Evolutionary conservation across 2,888 invertebrate species (phyloP), one percentile per base, ranked within the genome.

Genomic region (Agonopterix alstromeriana): DNA sequence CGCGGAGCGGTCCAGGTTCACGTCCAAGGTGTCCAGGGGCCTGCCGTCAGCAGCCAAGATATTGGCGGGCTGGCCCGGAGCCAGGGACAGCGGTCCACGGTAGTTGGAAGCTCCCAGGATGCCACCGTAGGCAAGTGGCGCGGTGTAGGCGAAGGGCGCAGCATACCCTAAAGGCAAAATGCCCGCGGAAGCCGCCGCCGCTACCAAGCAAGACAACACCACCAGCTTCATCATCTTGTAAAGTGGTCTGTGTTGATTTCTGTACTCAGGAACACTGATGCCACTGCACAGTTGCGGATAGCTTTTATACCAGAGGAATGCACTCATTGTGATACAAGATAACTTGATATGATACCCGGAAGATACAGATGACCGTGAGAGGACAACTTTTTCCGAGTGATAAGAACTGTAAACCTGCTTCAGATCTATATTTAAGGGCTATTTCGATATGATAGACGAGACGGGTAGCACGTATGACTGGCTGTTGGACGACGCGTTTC

Each of bases 191-290:
- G 86, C 82, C 58, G 86, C 91, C 58, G 90, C 80, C 57, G 91
- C 91, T 75, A 92, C 60, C 63, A 92, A 70, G 81, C 91, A 91
- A 69, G 89, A 91, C 84, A 92, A 90, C 77, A 91, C 91, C 88
- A 91, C 90, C 89, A 89, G 75, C 70, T 87, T 87, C 75, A 87
- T 71, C 89, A 89, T 89, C 60, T 65, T 83, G 76, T 63, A 27
- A 56, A 70, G 68, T 75, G 83, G 85, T 83, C 84, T 87, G 86
- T 86, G 82, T 82, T 81, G 76, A 48, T 66, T 60, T 65, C 61
- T 69, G 60, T 46, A 60, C 59, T 67, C 57, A 65, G 56, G 63
- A 73, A 75, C 67, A 85, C 83, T 85, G 83, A 85, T 86, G 66
- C 68, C 53, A 48, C 56, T 56, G 48, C 51, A 53, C 49, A 43